Evolutionary conservation across 2,888 invertebrate genomes (phyloP).

Genomic region (Limnephilus marmoratus): DNA sequence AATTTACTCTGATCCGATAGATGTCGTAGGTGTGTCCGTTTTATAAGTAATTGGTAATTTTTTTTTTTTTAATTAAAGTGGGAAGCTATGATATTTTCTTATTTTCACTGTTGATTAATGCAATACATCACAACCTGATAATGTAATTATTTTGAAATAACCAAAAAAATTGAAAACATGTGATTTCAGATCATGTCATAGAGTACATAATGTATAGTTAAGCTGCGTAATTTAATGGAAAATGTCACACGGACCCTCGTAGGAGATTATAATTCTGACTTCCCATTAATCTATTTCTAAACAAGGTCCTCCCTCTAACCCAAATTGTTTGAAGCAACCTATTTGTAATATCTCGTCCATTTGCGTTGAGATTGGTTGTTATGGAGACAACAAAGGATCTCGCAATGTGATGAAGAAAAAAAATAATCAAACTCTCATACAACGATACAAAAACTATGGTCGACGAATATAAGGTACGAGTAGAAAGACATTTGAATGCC

Average conservation of each 20-base stretch:
- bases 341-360: not conserved
- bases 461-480: not conserved
- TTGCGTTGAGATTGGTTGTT: not conserved
- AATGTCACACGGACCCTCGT: slow-evolving; percentile 13
- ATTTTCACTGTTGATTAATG: no score
- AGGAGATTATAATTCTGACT: slow-evolving; percentile 26
- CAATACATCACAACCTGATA: not conserved
- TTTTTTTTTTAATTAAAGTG: no score
- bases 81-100: no score
- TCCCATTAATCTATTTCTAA: slow-evolving; percentile 26
- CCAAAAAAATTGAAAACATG: not conserved
- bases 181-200: not conserved
- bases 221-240: not conserved
- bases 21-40: no score
- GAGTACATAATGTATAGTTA: slow-evolving; percentile 9
- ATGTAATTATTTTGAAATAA: not conserved
- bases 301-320: not conserved
- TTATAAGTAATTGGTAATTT: no score
- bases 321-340: not conserved
- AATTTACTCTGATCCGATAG: no score
- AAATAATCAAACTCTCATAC: not conserved
- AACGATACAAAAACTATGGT: not conserved
- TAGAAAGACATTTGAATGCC: not conserved
- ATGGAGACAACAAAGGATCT: not conserved
- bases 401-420: not conserved